Percentiles rank a stretch among this genome's conserved stretches.
These are phyloP conservation scores for Allolobophora icterica DNA, from an alignment of 2,888 invertebrate genomes.

Conservation along the genomic window DNA sequence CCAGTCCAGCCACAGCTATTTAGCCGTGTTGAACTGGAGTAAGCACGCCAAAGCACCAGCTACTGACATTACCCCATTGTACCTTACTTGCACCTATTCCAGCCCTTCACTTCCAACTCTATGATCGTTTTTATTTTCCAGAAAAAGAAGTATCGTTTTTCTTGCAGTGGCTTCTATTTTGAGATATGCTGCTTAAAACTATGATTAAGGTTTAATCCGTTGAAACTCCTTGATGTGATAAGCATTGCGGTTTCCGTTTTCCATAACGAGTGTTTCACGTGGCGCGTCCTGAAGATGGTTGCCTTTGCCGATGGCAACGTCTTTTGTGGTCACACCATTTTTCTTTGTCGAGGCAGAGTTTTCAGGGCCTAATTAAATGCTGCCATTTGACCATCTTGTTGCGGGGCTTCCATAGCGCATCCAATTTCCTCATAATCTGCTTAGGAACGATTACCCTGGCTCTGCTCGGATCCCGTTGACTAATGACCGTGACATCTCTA, in stretches of 20 bases:
- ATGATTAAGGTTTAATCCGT: neutral
- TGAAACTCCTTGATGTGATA: neutral
- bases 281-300: neutral
- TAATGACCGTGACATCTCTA: neutral
- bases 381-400: neutral
- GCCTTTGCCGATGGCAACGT: neutral
- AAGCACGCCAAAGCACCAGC: no score
- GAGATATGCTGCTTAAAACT: no score
- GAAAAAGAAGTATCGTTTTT: no score
- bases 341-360: neutral
- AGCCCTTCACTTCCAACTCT: no score
- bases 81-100: no score
- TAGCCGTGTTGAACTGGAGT: no score
- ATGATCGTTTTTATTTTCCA: no score
- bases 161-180: no score
- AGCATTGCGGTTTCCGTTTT: neutral
- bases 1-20: no score
- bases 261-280: neutral
- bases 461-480: neutral
- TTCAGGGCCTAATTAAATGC: neutral
- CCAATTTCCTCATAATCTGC: conserved; percentile 12
- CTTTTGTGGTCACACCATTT: neutral
- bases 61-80: no score
- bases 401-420: neutral
- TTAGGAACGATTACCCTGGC: neutral